These are phyloP conservation scores for Rhea pennata DNA, from an alignment of 2,113 vertebrate genomes.

Conservation along the genomic window DNA sequence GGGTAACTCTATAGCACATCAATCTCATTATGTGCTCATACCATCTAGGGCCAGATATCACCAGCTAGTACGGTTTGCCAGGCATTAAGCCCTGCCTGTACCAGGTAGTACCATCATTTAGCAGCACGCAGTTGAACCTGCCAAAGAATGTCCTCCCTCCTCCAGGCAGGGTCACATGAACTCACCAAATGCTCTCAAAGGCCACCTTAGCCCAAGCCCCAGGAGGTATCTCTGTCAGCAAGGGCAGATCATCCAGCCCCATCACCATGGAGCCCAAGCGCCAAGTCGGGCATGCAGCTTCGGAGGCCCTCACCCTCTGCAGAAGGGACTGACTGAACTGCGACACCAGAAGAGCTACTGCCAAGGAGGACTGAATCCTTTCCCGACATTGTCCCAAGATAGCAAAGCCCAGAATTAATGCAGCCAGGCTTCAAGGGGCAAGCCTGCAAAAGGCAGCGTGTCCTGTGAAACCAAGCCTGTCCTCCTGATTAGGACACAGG, in stretches of 20 bases:
- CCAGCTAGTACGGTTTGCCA: neutral
- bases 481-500: neutral
- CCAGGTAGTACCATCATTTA: too few species aligned
- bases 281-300: neutral
- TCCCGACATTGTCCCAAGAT: accelerated
- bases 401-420: neutral
- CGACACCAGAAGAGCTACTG: neutral
- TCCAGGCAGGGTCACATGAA: neutral
- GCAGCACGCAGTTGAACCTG: neutral
- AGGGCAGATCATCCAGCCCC: neutral
- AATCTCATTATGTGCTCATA: neutral
- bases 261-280: accelerated
- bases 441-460: neutral
- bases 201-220: neutral
- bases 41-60: too few species aligned
- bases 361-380: neutral
- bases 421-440: accelerated
- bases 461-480: neutral
- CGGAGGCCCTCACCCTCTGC: accelerated
- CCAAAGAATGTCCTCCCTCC: neutral
- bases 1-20: neutral
- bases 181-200: neutral
- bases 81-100: neutral
- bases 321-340: neutral
- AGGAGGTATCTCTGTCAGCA: neutral